These are phyloP conservation scores for Brienomyrus longianalis DNA, from an alignment of 2,113 vertebrate genomes.

Conservation along the genomic window DNA sequence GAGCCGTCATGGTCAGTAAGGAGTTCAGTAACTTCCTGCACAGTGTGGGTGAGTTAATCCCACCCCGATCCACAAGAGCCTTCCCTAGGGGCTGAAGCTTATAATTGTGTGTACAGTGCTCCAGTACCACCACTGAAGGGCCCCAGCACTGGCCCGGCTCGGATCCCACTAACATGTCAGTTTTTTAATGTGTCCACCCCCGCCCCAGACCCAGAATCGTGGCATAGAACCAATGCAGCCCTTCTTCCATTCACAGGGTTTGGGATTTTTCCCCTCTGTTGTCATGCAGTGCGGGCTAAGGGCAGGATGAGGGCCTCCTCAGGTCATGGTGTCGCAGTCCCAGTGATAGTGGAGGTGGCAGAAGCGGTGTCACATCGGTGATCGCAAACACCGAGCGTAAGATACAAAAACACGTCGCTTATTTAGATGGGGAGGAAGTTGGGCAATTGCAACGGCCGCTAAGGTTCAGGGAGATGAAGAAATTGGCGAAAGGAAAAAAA, in stretches of 20 bases:
- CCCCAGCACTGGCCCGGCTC: too few species aligned
- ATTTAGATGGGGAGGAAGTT: not conserved
- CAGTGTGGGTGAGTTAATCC: not conserved
- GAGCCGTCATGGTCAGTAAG: not conserved
- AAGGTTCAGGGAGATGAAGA: not conserved
- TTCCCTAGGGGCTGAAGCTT: too few species aligned
- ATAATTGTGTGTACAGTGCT: too few species aligned
- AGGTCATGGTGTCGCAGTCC: not conserved
- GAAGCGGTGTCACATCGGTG: not conserved
- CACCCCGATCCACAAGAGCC: too few species aligned
- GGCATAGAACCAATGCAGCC: too few species aligned
- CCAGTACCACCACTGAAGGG: too few species aligned
- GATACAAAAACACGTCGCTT: not conserved
- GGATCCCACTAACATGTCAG: not conserved
- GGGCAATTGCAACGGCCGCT: not conserved
- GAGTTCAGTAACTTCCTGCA: not conserved
- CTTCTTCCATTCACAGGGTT: not conserved
- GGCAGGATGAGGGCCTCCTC: not conserved
- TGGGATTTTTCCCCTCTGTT: not conserved
- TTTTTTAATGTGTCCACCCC: too few species aligned
- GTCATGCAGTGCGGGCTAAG: not conserved
- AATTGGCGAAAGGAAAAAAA: not conserved
- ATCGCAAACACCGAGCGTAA: not conserved
- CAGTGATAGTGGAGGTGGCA: not conserved
- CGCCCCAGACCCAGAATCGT: too few species aligned